These are phyloP conservation scores for Austrolebias charrua DNA, from an alignment of 2,797 vertebrate species.

Conservation along the genomic window DNA sequence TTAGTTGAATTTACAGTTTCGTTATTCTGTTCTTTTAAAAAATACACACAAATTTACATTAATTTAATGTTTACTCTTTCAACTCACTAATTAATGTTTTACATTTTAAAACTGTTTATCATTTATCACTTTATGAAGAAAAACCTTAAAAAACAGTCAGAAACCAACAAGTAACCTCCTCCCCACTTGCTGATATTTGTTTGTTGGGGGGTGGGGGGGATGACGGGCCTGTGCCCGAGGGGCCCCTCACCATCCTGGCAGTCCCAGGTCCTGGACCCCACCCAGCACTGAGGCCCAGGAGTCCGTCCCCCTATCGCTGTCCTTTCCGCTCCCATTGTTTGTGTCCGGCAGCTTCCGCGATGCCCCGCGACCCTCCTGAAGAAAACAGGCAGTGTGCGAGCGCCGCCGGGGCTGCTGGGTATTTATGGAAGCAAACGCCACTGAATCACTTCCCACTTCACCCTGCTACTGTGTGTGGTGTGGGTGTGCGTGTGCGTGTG, in stretches of 20 bases:
- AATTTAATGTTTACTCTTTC: no score
- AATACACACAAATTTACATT: no score
- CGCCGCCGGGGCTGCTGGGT: constrained; percentile 61
- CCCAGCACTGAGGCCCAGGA: constrained; percentile 41
- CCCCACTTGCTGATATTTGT: no score
- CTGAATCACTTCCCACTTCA: constrained; percentile 76
- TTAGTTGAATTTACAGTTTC: no score
- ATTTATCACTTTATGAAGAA: no score
- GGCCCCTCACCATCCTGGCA: constrained; percentile 5
- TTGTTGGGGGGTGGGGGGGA: not conserved
- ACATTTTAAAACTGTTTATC: no score
- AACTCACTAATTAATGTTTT: no score
- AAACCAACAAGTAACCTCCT: no score
- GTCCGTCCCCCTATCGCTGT: constrained; percentile 57
- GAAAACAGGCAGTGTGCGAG: constrained; percentile 69
- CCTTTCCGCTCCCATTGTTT: constrained; percentile 70
- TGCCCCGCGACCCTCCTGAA: constrained; percentile 72
- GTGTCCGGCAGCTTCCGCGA: constrained; percentile 60
- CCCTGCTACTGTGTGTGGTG: constrained; percentile 20
- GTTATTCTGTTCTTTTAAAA: no score
- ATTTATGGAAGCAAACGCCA: constrained; percentile 68
- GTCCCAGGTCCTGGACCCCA: constrained; percentile 9
- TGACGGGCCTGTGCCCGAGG: not conserved
- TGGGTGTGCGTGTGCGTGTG: constrained; percentile 14
- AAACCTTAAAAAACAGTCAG: no score